Conservation (phyloP, 2,113 vertebrate species). For the Lates calcarifer region DNA sequence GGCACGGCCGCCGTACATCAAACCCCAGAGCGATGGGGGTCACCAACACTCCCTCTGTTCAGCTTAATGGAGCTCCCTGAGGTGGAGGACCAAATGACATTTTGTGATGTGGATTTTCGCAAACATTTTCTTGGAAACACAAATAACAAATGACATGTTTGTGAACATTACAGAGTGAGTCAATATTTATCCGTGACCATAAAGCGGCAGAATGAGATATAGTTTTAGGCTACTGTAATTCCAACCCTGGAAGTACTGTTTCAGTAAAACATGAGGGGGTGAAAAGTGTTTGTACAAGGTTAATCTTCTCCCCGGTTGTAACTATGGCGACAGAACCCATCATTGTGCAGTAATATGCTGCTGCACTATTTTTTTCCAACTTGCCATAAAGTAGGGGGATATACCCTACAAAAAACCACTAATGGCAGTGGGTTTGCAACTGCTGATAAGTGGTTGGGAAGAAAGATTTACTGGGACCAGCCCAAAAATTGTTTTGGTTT, state of each 20-base stretch:
- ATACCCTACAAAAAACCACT: slow-evolving; percentile 82
- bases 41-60: slow-evolving; percentile 52
- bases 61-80: slow-evolving; percentile 43
- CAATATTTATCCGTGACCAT: slow-evolving; percentile 72
- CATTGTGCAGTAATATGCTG: slow-evolving; percentile 78
- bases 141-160: slow-evolving; percentile 77
- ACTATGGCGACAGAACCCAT: slow-evolving; percentile 78
- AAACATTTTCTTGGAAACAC: slow-evolving; percentile 66
- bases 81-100: slow-evolving; percentile 45
- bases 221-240: slow-evolving; percentile 63
- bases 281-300: slow-evolving; percentile 77
- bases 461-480: slow-evolving; percentile 81
- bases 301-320: slow-evolving; percentile 70
- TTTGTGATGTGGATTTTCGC: slow-evolving; percentile 64
- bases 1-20: slow-evolving; percentile 49
- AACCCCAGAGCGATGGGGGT: slow-evolving; percentile 48
- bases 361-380: slow-evolving; percentile 71
- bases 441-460: slow-evolving; percentile 81
- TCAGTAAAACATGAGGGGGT: slow-evolving; percentile 55
- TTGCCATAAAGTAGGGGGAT: slow-evolving; percentile 80
- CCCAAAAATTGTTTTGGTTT: slow-evolving; percentile 80
- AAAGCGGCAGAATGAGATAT: slow-evolving; percentile 61
- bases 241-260: slow-evolving; percentile 49
- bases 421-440: slow-evolving; percentile 81
- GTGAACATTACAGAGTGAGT: slow-evolving; percentile 66